Percentiles rank a stretch among this genome's conserved stretches.
Evolutionary conservation across 64 coral and sea anemone species (phyloP).

Genomic region (Montipora cactus): DNA sequence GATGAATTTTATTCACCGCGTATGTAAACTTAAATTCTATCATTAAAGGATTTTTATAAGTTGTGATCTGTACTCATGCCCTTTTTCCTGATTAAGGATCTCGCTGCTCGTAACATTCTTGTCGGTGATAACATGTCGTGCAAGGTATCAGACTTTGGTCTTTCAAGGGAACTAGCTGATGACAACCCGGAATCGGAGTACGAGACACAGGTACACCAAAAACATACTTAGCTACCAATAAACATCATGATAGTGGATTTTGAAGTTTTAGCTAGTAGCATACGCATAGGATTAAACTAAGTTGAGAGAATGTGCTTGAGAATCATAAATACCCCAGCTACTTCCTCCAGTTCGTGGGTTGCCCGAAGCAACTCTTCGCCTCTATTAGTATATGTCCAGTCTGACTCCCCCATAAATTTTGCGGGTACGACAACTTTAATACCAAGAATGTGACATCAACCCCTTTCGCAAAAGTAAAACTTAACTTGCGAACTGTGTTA

Average conservation of each 20-base stretch:
- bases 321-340: too few relatives aligned
- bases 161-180: constrained; percentile 84
- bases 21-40: background rate
- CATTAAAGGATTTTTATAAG: background rate
- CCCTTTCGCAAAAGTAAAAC: too few relatives aligned
- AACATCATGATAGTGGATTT: background rate
- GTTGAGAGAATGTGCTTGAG: too few relatives aligned
- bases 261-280: too few relatives aligned
- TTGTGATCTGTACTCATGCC: background rate
- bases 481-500: background rate
- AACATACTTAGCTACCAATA: background rate
- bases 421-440: too few relatives aligned
- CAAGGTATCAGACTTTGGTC: constrained; percentile 94
- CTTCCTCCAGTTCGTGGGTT: too few relatives aligned
- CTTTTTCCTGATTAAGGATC: constrained; percentile 42
- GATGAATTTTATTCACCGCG: constrained; percentile 94
- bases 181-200: constrained; percentile 71
- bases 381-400: too few relatives aligned
- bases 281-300: too few relatives aligned
- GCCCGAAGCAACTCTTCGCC: too few relatives aligned
- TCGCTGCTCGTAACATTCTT: constrained; percentile 88
- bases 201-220: constrained; percentile 70
- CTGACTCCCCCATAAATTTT: too few relatives aligned
- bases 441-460: too few relatives aligned
- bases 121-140: constrained; percentile 82